Evolutionary conservation across 2,113 vertebrate genomes (phyloP).

Genomic region (Phycodurus eques): DNA sequence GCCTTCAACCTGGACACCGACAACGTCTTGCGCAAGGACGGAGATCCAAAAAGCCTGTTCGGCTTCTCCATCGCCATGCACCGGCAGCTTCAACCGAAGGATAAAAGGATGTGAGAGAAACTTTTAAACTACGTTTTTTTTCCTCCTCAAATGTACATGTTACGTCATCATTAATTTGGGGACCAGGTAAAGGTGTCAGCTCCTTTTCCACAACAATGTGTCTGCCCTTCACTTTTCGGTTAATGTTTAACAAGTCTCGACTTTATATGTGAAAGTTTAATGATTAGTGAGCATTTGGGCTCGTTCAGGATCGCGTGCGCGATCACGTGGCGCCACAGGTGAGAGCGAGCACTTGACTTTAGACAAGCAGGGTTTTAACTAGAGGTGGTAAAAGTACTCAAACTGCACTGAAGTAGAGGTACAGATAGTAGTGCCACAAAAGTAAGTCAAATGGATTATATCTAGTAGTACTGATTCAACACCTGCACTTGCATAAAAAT

Average conservation of each 20-base stretch:
- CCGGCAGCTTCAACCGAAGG: conserved; percentile 78
- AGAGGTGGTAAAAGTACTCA: too few species aligned
- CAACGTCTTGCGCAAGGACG: conserved; percentile 75
- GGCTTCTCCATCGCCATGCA: conserved; percentile 95
- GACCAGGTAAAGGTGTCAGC: conserved; percentile 35
- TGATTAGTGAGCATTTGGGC: conserved; percentile 28
- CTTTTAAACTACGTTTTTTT: neutral
- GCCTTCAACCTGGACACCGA: conserved; percentile 88
- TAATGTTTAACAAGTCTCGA: conserved; percentile 17
- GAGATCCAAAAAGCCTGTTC: conserved; percentile 83
- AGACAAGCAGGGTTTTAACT: too few species aligned
- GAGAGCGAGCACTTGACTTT: neutral
- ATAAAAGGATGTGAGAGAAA: conserved; percentile 83
- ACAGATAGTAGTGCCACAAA: too few species aligned
- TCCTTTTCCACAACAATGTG: neutral
- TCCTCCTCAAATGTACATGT: neutral
- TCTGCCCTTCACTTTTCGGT: neutral
- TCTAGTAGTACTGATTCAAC: too few species aligned
- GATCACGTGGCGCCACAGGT: neutral
- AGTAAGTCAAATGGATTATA: too few species aligned
- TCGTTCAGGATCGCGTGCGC: neutral
- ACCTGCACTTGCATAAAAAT: too few species aligned
- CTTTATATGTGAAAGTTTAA: conserved; percentile 21
- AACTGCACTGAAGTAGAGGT: too few species aligned
- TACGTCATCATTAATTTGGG: neutral